Evolutionary conservation across 2,888 invertebrate genomes (phyloP).

Genomic region (Eledona agricola): DNA sequence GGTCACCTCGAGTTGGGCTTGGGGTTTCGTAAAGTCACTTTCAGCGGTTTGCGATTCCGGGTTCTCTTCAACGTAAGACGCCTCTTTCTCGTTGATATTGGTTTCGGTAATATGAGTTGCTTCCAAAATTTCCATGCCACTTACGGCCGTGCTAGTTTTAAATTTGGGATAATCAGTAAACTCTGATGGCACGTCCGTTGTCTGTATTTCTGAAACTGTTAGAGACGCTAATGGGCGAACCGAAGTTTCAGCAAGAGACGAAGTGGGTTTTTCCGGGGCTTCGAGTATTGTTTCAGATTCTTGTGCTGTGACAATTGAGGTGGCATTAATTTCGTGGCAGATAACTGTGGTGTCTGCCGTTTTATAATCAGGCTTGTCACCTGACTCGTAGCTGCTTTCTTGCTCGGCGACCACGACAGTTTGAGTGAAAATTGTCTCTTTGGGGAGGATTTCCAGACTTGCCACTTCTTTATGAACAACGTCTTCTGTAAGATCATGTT

Average conservation of each 20-base stretch:
- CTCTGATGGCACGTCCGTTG: conserved; percentile 66
- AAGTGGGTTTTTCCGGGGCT: conserved; percentile 64
- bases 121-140: conserved; percentile 68
- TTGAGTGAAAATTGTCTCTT: conserved; percentile 68
- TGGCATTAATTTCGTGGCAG: conserved; percentile 68
- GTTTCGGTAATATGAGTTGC: conserved; percentile 72
- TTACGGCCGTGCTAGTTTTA: conserved; percentile 64
- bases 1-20: conserved; percentile 69
- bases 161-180: conserved; percentile 67
- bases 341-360: conserved; percentile 65
- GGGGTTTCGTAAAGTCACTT: conserved; percentile 65
- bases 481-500: conserved; percentile 65
- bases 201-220: conserved; percentile 68
- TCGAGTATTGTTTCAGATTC: conserved; percentile 72
- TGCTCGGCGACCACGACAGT: conserved; percentile 70
- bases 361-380: conserved; percentile 60
- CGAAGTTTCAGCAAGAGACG: conserved; percentile 67
- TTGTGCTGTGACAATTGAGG: conserved; percentile 69
- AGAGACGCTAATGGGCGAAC: conserved; percentile 70
- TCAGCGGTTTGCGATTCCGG: conserved; percentile 61
- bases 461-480: conserved; percentile 66
- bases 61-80: conserved; percentile 55
- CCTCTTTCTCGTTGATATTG: conserved; percentile 73
- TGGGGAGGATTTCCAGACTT: conserved; percentile 68
- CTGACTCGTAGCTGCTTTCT: conserved; percentile 65